Percentiles rank a stretch among this genome's conserved stretches.
Conservation (phyloP, 1,140 invertebrate species). For the Trachelipus rathkii region DNA sequence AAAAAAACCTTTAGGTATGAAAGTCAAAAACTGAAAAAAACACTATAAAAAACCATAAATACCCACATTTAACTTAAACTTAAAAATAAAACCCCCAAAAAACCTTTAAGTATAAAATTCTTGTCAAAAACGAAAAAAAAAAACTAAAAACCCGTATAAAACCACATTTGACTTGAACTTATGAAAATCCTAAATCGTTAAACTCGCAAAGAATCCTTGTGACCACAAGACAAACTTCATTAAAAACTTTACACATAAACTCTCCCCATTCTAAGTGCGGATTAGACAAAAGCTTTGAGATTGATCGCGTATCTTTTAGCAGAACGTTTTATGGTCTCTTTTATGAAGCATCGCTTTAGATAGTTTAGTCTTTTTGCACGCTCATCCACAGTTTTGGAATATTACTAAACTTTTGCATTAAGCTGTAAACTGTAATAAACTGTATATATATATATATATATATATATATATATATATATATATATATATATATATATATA, state of each 20-base stretch:
- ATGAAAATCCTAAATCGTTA: background rate
- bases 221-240: constrained; percentile 7
- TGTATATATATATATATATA: constrained; percentile 7
- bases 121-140: too few relatives aligned
- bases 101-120: too few relatives aligned
- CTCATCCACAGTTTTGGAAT: background rate
- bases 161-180: too few relatives aligned
- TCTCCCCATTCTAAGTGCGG: background rate
- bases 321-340: background rate
- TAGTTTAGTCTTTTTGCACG: background rate
- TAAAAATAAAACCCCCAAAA: too few relatives aligned
- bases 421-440: background rate
- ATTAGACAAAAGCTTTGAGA: constrained; percentile 8
- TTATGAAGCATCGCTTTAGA: background rate
- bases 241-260: constrained; percentile 6
- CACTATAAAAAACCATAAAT: too few relatives aligned
- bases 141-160: too few relatives aligned
- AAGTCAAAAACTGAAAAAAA: too few relatives aligned
- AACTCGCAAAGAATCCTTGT: background rate
- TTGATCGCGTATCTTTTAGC: background rate
- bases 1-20: too few relatives aligned
- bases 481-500: background rate
- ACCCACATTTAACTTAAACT: too few relatives aligned
- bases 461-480: constrained; percentile 4
- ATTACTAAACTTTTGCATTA: constrained; percentile 9